phyloP scores from a whole-genome alignment of 2,113 vertebrate species.

The Eleginops maclovinus region DNA sequence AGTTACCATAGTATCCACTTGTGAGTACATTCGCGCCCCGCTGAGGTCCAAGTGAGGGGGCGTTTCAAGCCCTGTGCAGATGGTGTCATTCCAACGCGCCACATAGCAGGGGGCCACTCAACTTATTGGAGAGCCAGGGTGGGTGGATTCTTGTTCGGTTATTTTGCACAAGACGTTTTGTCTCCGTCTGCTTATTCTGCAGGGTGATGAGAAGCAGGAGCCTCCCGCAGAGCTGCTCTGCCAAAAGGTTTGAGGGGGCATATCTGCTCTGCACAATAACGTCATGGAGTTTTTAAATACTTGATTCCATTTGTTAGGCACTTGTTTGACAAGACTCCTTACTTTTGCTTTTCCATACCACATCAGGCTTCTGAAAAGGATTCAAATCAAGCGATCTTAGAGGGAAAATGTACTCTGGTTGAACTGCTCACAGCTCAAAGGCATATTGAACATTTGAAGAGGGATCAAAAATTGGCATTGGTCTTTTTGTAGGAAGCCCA shows the following conservation, averaged over 20 bases:
- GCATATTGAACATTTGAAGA: neutral
- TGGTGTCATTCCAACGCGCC: slow-evolving; percentile 51
- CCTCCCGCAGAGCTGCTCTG: slow-evolving; percentile 19
- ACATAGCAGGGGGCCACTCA: slow-evolving; percentile 52
- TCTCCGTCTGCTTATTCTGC: slow-evolving; percentile 42
- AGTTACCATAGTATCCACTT: slow-evolving; percentile 66
- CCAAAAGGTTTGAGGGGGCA: neutral
- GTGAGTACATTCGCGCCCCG: slow-evolving; percentile 37
- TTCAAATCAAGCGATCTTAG: neutral
- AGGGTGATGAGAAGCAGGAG: slow-evolving; percentile 33
- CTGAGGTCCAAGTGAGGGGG: slow-evolving; percentile 56
- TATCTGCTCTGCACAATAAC: neutral
- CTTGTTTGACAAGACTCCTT: neutral
- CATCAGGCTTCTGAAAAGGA: too few relatives aligned
- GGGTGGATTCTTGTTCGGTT: slow-evolving; percentile 32
- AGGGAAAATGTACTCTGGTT: neutral
- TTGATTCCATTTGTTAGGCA: neutral
- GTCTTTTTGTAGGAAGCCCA: neutral
- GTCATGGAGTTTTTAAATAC: neutral
- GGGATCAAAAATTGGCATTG: neutral
- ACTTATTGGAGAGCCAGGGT: slow-evolving; percentile 47
- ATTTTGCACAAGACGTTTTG: slow-evolving; percentile 50
- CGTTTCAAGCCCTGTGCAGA: slow-evolving; percentile 49
- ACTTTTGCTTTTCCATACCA: neutral
- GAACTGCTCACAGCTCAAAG: neutral